phyloP scores from a whole-genome alignment of 2,888 invertebrate genomes.

The Eledona agricola region DNA sequence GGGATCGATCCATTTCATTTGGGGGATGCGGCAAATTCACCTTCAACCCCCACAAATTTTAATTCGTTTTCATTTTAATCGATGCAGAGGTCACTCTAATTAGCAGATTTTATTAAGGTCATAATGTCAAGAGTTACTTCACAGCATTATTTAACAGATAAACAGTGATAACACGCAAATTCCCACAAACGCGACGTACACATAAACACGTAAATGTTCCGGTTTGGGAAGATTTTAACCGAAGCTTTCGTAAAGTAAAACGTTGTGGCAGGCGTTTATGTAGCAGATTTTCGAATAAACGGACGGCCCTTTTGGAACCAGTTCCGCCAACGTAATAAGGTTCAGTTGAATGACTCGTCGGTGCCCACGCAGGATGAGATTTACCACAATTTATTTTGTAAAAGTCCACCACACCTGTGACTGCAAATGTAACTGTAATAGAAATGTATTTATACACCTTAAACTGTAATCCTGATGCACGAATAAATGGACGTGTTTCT shows the following conservation, averaged over 20 bases:
- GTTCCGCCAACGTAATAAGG: neutral
- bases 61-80: neutral
- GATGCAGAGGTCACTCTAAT: constrained; percentile 11
- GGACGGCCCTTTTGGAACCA: too few relatives aligned
- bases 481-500: too few relatives aligned
- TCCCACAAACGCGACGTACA: too few relatives aligned
- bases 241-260: too few relatives aligned
- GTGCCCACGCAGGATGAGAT: constrained; percentile 2
- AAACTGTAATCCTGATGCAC: constrained; percentile 5
- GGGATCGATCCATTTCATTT: constrained; percentile 22
- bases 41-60: neutral
- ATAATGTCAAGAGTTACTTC: neutral
- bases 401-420: constrained; percentile 12
- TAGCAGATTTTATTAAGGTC: constrained; percentile 11
- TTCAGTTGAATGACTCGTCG: constrained; percentile 1
- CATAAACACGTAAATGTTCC: too few relatives aligned
- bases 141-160: too few relatives aligned
- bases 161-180: too few relatives aligned
- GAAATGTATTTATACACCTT: constrained; percentile 20
- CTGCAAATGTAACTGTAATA: constrained; percentile 6
- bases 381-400: constrained; percentile 12
- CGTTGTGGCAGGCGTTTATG: too few relatives aligned
- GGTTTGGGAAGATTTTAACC: too few relatives aligned
- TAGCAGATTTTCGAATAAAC: too few relatives aligned
- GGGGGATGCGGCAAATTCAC: constrained; percentile 1